Percentiles rank a stretch among this genome's conserved stretches.
These are phyloP conservation scores for Trachelipus rathkii DNA, from an alignment of 1,140 invertebrate genomes.

Conservation along the genomic window DNA sequence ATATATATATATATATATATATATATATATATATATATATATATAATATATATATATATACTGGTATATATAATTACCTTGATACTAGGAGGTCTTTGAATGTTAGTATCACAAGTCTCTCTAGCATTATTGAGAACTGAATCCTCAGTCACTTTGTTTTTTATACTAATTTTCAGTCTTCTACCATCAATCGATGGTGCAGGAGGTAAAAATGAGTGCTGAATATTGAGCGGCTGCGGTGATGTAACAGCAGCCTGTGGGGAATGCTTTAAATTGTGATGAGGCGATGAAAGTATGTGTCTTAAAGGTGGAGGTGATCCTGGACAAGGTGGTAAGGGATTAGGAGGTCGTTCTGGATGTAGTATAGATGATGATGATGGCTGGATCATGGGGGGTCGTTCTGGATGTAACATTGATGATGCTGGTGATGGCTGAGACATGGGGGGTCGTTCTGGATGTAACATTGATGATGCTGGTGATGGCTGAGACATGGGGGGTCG, in stretches of 20 bases:
- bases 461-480: background rate
- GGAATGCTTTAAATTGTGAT: background rate
- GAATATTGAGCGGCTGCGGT: background rate
- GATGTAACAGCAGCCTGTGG: background rate
- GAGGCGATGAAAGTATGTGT: background rate
- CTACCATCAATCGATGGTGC: background rate
- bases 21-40: constrained; percentile 22
- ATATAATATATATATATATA: constrained; percentile 12
- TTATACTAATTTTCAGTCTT: background rate
- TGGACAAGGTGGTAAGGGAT: background rate
- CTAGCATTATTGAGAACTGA: background rate
- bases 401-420: background rate
- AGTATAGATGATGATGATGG: background rate
- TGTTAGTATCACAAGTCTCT: background rate
- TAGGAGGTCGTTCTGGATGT: background rate
- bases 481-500: too few species aligned
- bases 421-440: too few species aligned
- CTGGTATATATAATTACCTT: background rate
- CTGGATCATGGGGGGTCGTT: background rate
- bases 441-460: background rate
- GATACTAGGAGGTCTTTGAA: background rate
- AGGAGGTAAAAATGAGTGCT: background rate
- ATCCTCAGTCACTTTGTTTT: background rate
- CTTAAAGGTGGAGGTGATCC: background rate
- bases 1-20: constrained; percentile 16